Conservation (phyloP, 2,113 vertebrate species). For the Dermatemys mawii region DNA sequence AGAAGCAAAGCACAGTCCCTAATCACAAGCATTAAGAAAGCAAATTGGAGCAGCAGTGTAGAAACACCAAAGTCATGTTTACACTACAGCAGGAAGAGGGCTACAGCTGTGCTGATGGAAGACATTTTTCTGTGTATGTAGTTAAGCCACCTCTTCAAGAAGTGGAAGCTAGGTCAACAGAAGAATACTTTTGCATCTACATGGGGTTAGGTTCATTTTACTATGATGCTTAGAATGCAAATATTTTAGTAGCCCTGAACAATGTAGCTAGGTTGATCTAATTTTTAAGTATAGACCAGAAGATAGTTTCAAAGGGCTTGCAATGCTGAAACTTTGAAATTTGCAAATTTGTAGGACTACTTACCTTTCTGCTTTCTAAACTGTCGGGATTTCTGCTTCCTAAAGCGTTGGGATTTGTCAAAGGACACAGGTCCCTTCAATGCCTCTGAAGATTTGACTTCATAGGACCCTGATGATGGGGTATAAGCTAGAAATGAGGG, state of each 20-base stretch:
- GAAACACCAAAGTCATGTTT: not conserved
- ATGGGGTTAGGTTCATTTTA: not conserved
- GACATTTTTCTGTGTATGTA: not conserved
- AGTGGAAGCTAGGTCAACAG: not conserved
- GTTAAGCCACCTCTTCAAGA: not conserved
- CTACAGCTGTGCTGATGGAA: not conserved
- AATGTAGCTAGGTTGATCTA: not conserved
- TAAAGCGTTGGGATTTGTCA: conserved; percentile 81
- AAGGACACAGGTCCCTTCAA: conserved; percentile 82
- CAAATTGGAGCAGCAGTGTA: not conserved
- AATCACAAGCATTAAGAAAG: not conserved
- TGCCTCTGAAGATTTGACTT: conserved; percentile 77
- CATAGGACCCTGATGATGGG: conserved; percentile 79
- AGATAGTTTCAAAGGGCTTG: rapidly evolving
- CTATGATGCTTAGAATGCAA: not conserved
- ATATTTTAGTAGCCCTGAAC: not conserved
- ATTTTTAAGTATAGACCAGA: not conserved
- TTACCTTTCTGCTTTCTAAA: conserved; percentile 81
- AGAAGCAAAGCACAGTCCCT: not conserved
- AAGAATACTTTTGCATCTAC: too few species aligned
- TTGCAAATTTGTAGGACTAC: not conserved
- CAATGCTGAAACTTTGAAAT: not conserved
- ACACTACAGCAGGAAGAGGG: not conserved
- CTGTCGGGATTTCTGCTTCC: conserved; percentile 75
- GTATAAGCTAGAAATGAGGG: conserved; percentile 77